Evolutionary conservation across 1,140 invertebrate species (phyloP), one percentile per base, ranked within the genome.

Genomic region (Drosophila virilis): DNA sequence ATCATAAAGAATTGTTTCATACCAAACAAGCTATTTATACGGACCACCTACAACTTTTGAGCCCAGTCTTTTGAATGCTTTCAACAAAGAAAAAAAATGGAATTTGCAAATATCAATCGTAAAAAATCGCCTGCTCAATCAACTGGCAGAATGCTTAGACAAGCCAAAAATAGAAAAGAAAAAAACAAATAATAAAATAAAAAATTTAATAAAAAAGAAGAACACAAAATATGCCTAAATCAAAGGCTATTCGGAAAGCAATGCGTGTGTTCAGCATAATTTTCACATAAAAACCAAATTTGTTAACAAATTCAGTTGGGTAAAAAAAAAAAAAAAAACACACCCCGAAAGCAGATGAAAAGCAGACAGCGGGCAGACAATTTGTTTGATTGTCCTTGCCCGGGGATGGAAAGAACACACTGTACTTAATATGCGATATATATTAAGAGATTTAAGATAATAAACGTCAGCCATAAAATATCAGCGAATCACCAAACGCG

Each of bases 231-330:
- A 48, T 70, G 83, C 64, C 74, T 80, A 89, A 88, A 88, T 88
- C 84, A 88, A 89, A 83, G 69, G 77, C 79, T 71, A 89, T 84
- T 88, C 80, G 70, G 35, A 51, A 6, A 32, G 77, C 46, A 62
- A 77, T 80, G 80, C 77, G 80, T 28, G 22, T 55, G 78, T 84
- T 88, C 84, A 84, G 84, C 84, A 88, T 88, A 88, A 89, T 75
- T 84, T 89, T 84, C 74, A 8, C 85, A 88, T 88, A 89, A 88
- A 88, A 78, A 17, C 67, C 38, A 77, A 77, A 88, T 88, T 86
- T 86, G 83, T 86, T 66, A 68, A 59, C 58, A 74, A 69, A 65
- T 62, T 42, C n/a, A 22, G 32, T 15, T 37, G 38, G 57, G 65
- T n/a, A n/a, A 48, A 17, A 17, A 17, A 17, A 17, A 17, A 17